Evolutionary conservation across 53 echinoderm and acorn worm genomes (phyloP).

Genomic region (Luidia sarsii): DNA sequence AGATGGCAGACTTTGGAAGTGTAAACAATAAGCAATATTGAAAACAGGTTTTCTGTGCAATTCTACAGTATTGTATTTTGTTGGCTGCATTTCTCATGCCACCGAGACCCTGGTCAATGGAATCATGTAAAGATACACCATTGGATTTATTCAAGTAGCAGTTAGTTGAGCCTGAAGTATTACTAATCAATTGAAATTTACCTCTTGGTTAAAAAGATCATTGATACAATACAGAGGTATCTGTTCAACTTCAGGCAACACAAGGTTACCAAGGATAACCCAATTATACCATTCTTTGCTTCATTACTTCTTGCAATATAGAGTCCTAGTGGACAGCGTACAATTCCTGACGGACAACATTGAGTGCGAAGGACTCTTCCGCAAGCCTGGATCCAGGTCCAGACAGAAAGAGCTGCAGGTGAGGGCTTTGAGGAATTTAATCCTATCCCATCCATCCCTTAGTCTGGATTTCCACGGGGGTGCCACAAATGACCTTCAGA

Average conservation of each 20-base stretch:
- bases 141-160: neutral
- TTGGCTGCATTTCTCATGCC: too few relatives aligned
- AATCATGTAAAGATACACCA: neutral
- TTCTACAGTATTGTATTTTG: too few relatives aligned
- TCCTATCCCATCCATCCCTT: too few relatives aligned
- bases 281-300: too few relatives aligned
- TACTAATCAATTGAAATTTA: neutral
- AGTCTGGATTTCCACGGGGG: too few relatives aligned
- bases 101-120: too few relatives aligned
- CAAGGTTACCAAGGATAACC: neutral
- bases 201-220: neutral
- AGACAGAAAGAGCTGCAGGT: slow-evolving; percentile 90
- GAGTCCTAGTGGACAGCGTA: slow-evolving; percentile 85
- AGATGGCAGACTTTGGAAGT: too few relatives aligned
- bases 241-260: neutral
- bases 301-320: slow-evolving; percentile 38
- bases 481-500: too few relatives aligned
- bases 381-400: slow-evolving; percentile 85
- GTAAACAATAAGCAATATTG: too few relatives aligned
- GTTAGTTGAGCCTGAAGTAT: neutral
- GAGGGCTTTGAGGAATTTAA: too few relatives aligned
- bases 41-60: too few relatives aligned
- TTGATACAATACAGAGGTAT: neutral
- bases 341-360: slow-evolving; percentile 77
- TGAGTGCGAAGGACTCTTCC: slow-evolving; percentile 83